Evolutionary conservation across 2,113 vertebrate genomes (phyloP).

Genomic region (Riparia riparia): DNA sequence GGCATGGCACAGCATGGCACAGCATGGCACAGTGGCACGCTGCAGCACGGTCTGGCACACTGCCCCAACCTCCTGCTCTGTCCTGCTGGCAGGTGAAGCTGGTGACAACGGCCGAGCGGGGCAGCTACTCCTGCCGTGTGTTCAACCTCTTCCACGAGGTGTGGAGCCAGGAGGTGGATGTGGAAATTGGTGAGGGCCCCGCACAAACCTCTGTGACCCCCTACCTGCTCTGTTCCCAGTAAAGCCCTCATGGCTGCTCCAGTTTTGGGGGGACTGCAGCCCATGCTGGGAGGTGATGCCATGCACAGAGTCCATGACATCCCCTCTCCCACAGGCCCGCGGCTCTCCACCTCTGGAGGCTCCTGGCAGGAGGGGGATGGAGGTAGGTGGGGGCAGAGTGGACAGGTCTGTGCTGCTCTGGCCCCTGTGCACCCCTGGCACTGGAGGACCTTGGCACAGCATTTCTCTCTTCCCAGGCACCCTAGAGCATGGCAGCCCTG

Average conservation of each 20-base stretch:
- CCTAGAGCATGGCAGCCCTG: background rate
- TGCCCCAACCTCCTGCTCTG: fast-evolving
- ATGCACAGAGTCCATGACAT: background rate
- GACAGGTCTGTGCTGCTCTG: background rate
- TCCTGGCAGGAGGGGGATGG: slow-evolving; percentile 36
- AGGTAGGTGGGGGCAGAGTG: background rate
- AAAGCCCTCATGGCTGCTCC: background rate
- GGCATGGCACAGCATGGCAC: fast-evolving
- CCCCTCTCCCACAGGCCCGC: background rate
- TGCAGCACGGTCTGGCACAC: fast-evolving
- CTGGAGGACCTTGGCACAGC: fast-evolving
- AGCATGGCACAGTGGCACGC: fast-evolving
- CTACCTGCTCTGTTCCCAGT: background rate
- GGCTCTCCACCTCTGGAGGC: slow-evolving; percentile 18
- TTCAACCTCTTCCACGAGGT: slow-evolving; percentile 83
- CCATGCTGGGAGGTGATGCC: background rate
- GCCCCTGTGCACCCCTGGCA: fast-evolving
- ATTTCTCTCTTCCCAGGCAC: slow-evolving; percentile 7
- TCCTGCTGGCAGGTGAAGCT: slow-evolving; percentile 9
- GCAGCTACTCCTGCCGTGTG: slow-evolving; percentile 80
- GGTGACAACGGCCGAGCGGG: slow-evolving; percentile 84
- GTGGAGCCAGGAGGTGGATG: slow-evolving; percentile 77
- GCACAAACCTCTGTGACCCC: fast-evolving
- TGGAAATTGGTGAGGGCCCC: slow-evolving; percentile 78
- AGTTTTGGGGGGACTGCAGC: background rate